Evolutionary conservation across 2,113 vertebrate genomes (phyloP), one percentile per base, ranked within the genome.

Genomic region (Nyctereutes procyonoides): DNA sequence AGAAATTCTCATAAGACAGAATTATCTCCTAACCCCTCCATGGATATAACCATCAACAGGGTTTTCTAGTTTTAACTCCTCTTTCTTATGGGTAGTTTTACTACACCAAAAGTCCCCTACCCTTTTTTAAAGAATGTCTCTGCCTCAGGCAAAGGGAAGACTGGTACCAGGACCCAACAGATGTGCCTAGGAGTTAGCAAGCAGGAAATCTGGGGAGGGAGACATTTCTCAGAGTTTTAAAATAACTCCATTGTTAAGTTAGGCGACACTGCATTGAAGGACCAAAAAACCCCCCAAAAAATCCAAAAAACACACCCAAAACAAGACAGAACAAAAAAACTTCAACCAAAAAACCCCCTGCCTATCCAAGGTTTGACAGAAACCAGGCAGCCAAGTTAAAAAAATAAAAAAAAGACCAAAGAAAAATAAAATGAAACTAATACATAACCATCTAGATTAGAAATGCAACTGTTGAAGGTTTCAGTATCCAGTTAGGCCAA

Each of bases 241-340:
- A 98, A 98, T 97, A 67, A 62, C 16, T 87, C 60, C 83, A 97
- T 93, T 98, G 90, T 96, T 96, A 38, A 48, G 26, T 80, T 90
- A 95, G 85, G 53, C 11, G 16, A 96, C 81, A 91, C 32, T 95
- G 82, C 86, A 95, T 96, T 30, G 90, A 69, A 62, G 62, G 67
- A 32, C 30, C 30, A 82, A 56, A 35, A 74, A 62, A 48, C 43
- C 43, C 43, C 43, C 43, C 6, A 5, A 43, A 43, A 43, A 43
- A 43, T 43, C 43, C 43, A 43, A 43, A 43, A 43, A 6, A 43
- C 43, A 43, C 43, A 14, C 55, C 55, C 55, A n/a, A 65, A 24
- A 71, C 51, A 73, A 63, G 20, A 48, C 79, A 15, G 14, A 26
- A 48, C 1, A 48, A 48, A 74, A 85, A 67, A 43, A 43, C 43